Evolutionary conservation across 2,113 vertebrate species (phyloP).

Genomic region (Acrocephalus arundinaceus): DNA sequence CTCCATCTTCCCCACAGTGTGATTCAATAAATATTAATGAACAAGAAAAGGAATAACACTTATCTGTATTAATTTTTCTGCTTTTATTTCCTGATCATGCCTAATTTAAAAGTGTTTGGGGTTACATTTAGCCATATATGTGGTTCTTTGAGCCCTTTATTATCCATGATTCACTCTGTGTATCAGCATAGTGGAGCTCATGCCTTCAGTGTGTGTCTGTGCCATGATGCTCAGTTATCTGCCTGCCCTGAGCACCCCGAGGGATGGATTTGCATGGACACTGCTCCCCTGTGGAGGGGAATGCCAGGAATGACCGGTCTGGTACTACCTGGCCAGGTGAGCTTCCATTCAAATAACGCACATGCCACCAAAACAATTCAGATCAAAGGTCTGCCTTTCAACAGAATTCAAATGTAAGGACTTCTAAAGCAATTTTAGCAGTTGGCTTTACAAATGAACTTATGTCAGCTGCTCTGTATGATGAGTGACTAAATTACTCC

Average conservation of each 20-base stretch:
- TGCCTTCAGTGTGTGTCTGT: slow-evolving; percentile 17
- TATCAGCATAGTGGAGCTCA: slow-evolving; percentile 51
- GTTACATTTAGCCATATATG: slow-evolving; percentile 64
- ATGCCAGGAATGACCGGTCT: slow-evolving; percentile 54
- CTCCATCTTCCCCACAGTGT: not conserved
- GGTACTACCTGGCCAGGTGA: slow-evolving; percentile 54
- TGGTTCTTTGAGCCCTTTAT: slow-evolving; percentile 41
- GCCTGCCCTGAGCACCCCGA: slow-evolving; percentile 12
- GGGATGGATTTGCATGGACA: slow-evolving; percentile 49
- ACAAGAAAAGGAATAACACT: not conserved
- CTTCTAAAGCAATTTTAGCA: slow-evolving; percentile 56
- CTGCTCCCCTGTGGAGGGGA: slow-evolving; percentile 10
- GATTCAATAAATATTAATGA: slow-evolving; percentile 19
- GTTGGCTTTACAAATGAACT: slow-evolving; percentile 61
- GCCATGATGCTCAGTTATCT: slow-evolving; percentile 56
- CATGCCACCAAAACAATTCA: slow-evolving; percentile 56
- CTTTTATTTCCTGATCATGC: slow-evolving; percentile 64
- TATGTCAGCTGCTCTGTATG: slow-evolving; percentile 56
- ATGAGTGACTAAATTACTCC: slow-evolving; percentile 50
- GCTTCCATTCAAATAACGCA: slow-evolving; percentile 59
- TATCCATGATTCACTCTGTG: slow-evolving; percentile 63
- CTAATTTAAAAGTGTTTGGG: slow-evolving; percentile 61
- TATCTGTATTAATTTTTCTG: slow-evolving; percentile 55
- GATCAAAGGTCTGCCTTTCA: slow-evolving; percentile 57
- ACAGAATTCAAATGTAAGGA: slow-evolving; percentile 46